Percentiles rank a stretch among this genome's conserved stretches.
Conservation (phyloP, 2,797 vertebrate genomes). For the Nyctibius grandis region DNA sequence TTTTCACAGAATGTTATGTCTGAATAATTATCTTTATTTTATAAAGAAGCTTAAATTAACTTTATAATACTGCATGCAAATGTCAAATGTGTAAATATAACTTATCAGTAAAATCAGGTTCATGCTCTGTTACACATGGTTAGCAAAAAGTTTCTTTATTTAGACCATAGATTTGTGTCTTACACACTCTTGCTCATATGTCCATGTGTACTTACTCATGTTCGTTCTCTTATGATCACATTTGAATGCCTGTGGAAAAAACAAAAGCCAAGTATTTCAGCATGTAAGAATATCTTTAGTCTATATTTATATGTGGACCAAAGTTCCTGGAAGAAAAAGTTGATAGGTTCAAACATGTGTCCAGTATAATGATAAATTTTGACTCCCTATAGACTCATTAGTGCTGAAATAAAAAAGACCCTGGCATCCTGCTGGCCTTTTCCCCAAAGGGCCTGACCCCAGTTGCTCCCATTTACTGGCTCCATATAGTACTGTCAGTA, state of each 20-base stretch:
- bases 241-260: constrained; percentile 25
- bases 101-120: background rate
- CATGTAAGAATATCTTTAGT: background rate
- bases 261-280: background rate
- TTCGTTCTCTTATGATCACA: background rate
- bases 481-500: constrained; percentile 29
- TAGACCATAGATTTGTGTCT: background rate
- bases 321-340: constrained; percentile 24
- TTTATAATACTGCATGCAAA: background rate
- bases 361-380: constrained; percentile 36
- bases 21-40: background rate
- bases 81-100: background rate
- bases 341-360: background rate
- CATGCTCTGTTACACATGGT: background rate
- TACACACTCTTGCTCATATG: background rate
- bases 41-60: background rate
- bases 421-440: constrained; percentile 36
- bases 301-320: background rate
- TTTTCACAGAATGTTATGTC: background rate
- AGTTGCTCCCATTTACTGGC: constrained; percentile 39
- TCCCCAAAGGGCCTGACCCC: background rate
- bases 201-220: background rate
- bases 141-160: background rate
- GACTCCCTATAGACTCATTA: background rate
- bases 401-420: constrained; percentile 32